These are phyloP conservation scores for Cryptocephalus primarius DNA, from an alignment of 2,888 invertebrate genomes.

Conservation along the genomic window DNA sequence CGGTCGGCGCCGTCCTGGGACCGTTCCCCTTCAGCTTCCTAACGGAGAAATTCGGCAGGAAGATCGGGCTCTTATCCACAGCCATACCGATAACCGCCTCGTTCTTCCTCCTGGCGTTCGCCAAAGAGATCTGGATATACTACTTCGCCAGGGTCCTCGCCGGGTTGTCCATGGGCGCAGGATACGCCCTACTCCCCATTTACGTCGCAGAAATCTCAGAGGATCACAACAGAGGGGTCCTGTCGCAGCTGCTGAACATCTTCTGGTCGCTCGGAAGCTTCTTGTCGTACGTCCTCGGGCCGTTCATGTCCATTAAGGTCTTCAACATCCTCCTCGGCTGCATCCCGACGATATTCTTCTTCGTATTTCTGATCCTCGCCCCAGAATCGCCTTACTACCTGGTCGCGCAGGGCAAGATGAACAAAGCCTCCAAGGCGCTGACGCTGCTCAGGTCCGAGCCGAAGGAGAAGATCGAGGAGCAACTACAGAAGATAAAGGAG, in stretches of 20 bases:
- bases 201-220: conserved; percentile 77
- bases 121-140: conserved; percentile 8
- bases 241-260: conserved; percentile 53
- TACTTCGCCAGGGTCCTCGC: conserved; percentile 38
- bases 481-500: conserved; percentile 28
- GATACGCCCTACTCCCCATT: conserved; percentile 67
- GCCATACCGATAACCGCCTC: conserved; percentile 11
- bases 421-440: conserved; percentile 54
- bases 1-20: conserved; percentile 42
- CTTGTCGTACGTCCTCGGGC: conserved; percentile 58
- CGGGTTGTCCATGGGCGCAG: conserved; percentile 56
- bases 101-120: conserved; percentile 10
- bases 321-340: conserved; percentile 41
- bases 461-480: conserved; percentile 47
- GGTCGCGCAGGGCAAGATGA: conserved; percentile 44
- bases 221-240: conserved; percentile 63
- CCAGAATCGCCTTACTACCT: conserved; percentile 65
- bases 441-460: conserved; percentile 59
- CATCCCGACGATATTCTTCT: conserved; percentile 36
- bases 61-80: conserved; percentile 48
- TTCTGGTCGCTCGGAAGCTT: conserved; percentile 59
- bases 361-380: conserved; percentile 53
- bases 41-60: conserved; percentile 54
- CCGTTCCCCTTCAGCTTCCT: conserved; percentile 46
- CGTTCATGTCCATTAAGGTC: conserved; percentile 51